phyloP scores from a whole-genome alignment of 2,113 vertebrate genomes.

The Tragelaphus buxtoni region DNA sequence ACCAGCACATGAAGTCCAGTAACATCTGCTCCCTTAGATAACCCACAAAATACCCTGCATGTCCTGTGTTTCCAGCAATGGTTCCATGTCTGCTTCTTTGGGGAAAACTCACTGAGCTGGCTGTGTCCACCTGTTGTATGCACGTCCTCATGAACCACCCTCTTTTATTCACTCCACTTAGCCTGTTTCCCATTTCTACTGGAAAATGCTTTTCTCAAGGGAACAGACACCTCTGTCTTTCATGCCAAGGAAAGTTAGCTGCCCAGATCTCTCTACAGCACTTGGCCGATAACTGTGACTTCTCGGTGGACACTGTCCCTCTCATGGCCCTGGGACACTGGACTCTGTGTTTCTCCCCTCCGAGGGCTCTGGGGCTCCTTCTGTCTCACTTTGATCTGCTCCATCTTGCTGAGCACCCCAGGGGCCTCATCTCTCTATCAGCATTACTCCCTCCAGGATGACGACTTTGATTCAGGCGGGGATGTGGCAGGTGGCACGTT shows the following conservation, averaged over 20 bases:
- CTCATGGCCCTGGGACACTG: neutral
- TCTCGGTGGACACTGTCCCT: no score
- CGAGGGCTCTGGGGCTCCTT: neutral
- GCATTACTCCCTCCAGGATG: neutral
- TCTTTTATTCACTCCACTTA: neutral
- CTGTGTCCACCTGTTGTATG: neutral
- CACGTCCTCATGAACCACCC: fast-evolving
- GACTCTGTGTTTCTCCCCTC: fast-evolving
- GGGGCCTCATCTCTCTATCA: no score
- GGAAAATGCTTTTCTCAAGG: neutral
- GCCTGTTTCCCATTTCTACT: neutral
- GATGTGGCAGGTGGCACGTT: neutral
- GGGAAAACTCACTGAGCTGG: no score
- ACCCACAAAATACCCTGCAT: no score
- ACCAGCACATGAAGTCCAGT: neutral
- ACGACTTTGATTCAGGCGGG: neutral
- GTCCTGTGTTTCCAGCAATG: fast-evolving
- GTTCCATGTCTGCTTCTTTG: fast-evolving
- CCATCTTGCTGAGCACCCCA: neutral
- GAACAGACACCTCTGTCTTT: no score
- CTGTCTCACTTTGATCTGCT: neutral
- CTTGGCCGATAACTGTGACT: neutral
- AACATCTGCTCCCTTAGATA: no score
- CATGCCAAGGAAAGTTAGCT: fast-evolving
- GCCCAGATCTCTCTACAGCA: neutral